Conservation (phyloP, 2,888 invertebrate genomes). For the Hyalella azteca region DNA sequence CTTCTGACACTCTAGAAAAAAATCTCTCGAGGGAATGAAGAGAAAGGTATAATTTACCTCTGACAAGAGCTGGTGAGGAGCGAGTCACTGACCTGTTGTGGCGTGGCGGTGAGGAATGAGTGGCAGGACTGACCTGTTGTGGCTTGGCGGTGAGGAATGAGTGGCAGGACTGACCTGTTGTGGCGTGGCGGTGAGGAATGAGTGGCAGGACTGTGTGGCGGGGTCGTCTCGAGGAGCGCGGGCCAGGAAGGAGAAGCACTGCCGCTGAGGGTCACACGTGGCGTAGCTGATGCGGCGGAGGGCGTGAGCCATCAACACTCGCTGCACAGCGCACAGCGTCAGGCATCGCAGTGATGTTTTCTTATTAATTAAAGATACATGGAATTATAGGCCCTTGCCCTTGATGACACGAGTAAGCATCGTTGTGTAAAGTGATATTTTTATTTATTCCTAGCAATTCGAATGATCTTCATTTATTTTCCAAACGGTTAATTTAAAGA, state of each 20-base stretch:
- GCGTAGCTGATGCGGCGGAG: slow-evolving; percentile 84
- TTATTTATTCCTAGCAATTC: too few species aligned
- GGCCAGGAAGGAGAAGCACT: slow-evolving; percentile 81
- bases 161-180: slow-evolving; percentile 71
- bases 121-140: background rate
- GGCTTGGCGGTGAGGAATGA: background rate
- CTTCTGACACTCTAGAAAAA: too few species aligned
- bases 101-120: background rate
- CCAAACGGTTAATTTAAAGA: too few species aligned
- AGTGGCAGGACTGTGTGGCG: slow-evolving; percentile 79
- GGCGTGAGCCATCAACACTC: slow-evolving; percentile 80
- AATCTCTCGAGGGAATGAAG: too few species aligned
- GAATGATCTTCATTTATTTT: too few species aligned
- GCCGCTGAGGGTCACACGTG: slow-evolving; percentile 79
- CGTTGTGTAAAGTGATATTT: too few species aligned
- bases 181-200: slow-evolving; percentile 77
- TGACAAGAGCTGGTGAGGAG: background rate
- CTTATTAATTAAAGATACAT: too few species aligned
- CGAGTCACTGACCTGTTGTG: background rate
- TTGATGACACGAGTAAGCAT: too few species aligned
- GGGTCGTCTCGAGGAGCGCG: slow-evolving; percentile 74
- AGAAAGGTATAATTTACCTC: too few species aligned
- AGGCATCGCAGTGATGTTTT: too few species aligned
- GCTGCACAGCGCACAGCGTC: too few species aligned
- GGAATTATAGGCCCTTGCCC: too few species aligned